phyloP scores from a whole-genome alignment of 2,797 vertebrate species.

The Sarcophilus harrisii region DNA sequence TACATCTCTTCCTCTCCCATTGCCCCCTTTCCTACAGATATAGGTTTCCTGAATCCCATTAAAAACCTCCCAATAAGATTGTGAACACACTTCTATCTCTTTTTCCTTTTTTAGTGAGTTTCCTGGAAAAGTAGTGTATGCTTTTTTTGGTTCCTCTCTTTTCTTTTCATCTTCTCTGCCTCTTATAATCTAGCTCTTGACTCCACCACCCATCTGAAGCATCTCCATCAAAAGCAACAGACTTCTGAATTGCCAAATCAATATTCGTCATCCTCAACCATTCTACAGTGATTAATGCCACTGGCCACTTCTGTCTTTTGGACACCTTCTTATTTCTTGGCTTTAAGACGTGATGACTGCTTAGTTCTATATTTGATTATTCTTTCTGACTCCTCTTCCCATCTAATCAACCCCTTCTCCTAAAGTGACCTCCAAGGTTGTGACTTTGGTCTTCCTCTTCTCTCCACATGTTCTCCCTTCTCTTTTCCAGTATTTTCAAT shows the following conservation, averaged over 20 bases:
- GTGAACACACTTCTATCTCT: background rate
- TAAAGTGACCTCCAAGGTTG: background rate
- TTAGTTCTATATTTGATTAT: background rate
- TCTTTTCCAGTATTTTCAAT: background rate
- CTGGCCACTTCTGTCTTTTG: background rate
- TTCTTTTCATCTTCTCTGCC: background rate
- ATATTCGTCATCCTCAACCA: background rate
- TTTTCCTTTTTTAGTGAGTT: background rate
- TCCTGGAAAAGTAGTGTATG: background rate
- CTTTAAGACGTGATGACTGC: background rate
- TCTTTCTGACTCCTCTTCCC: background rate
- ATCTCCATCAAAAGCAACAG: background rate
- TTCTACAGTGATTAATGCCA: background rate
- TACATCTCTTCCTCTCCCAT: background rate
- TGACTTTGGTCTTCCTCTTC: no score
- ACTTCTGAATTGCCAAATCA: background rate
- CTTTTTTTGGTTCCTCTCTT: background rate
- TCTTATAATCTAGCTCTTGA: background rate
- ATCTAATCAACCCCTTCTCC: background rate
- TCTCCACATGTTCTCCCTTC: accelerated
- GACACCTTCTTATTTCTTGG: background rate
- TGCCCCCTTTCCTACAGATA: background rate
- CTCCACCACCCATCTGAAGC: background rate
- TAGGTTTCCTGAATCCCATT: background rate
- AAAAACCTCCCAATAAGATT: background rate